A percentile compares a stretch with the other conserved stretches of the same genome.
Conservation (phyloP, 1,140 invertebrate species). For the Temnothorax longispinosus region DNA sequence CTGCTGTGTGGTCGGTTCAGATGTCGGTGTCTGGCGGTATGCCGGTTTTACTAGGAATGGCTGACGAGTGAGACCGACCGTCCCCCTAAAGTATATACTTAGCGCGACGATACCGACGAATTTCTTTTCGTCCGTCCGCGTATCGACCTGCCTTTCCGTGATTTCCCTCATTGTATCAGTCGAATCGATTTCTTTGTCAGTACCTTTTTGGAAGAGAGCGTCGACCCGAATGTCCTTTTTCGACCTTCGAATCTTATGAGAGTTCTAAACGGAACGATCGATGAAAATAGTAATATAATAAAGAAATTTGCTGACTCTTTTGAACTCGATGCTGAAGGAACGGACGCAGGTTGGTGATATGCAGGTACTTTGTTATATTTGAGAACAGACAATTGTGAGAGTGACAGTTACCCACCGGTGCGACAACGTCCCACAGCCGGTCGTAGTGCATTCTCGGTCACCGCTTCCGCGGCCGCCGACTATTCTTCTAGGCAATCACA, state of each 20-base stretch:
- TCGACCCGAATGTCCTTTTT: neutral
- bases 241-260: neutral
- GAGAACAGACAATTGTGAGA: conserved; percentile 27
- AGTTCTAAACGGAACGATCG: neutral
- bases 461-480: conserved; percentile 59
- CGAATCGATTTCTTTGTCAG: neutral
- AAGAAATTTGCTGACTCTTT: neutral
- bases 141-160: neutral
- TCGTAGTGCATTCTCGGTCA: conserved; percentile 69
- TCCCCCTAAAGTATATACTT: conserved; percentile 12
- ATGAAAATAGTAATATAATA: neutral
- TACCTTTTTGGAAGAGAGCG: neutral
- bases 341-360: neutral
- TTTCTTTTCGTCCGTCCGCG: conserved; percentile 15
- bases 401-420: conserved; percentile 44
- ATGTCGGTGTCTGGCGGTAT: conserved; percentile 60
- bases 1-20: conserved; percentile 59
- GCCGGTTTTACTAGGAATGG: conserved; percentile 19
- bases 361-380: conserved; percentile 31
- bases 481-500: conserved; percentile 77
- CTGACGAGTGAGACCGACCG: conserved; percentile 16
- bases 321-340: neutral
- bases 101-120: neutral
- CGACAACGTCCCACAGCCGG: conserved; percentile 37
- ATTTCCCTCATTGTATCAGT: neutral